Evolutionary conservation across 1,140 invertebrate species (phyloP).

Genomic region (Drosophila carrolli): DNA sequence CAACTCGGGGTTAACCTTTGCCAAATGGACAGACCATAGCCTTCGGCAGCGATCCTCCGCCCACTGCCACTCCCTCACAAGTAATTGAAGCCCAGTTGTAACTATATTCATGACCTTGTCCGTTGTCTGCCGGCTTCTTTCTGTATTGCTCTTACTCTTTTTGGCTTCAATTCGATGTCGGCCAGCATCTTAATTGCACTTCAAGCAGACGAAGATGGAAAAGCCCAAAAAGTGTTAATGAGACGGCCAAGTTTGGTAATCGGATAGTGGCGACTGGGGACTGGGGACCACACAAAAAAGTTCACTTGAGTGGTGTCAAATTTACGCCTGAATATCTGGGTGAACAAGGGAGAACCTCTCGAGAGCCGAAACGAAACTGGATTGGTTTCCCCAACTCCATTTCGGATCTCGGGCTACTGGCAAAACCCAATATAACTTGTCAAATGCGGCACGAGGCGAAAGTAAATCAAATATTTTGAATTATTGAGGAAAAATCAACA

Average conservation of each 20-base stretch:
- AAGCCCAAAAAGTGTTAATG: slow-evolving; percentile 48
- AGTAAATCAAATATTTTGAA: slow-evolving; percentile 64
- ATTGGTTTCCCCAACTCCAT: slow-evolving; percentile 21
- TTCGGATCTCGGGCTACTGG: neutral
- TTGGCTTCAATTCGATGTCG: slow-evolving; percentile 8
- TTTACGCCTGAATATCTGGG: slow-evolving; percentile 43
- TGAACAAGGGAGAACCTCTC: slow-evolving; percentile 59
- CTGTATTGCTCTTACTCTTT: neutral
- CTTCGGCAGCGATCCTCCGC: slow-evolving; percentile 14
- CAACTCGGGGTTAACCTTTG: slow-evolving; percentile 5
- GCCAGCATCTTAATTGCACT: slow-evolving; percentile 45
- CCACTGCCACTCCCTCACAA: slow-evolving; percentile 9
- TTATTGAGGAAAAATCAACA: slow-evolving; percentile 66
- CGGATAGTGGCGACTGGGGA: slow-evolving; percentile 38
- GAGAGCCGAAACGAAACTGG: slow-evolving; percentile 30
- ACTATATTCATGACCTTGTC: slow-evolving; percentile 61
- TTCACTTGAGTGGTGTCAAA: slow-evolving; percentile 54
- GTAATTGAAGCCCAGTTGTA: slow-evolving; percentile 29
- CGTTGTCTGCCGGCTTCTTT: slow-evolving; percentile 7
- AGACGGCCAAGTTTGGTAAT: slow-evolving; percentile 60
- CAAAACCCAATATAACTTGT: slow-evolving; percentile 43
- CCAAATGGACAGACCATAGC: slow-evolving; percentile 10
- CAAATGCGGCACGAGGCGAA: slow-evolving; percentile 47
- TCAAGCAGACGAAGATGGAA: slow-evolving; percentile 17
- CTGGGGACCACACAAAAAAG: slow-evolving; percentile 14